phyloP scores from a whole-genome alignment of 2,113 vertebrate species.

The Hydrolagus affinis region DNA sequence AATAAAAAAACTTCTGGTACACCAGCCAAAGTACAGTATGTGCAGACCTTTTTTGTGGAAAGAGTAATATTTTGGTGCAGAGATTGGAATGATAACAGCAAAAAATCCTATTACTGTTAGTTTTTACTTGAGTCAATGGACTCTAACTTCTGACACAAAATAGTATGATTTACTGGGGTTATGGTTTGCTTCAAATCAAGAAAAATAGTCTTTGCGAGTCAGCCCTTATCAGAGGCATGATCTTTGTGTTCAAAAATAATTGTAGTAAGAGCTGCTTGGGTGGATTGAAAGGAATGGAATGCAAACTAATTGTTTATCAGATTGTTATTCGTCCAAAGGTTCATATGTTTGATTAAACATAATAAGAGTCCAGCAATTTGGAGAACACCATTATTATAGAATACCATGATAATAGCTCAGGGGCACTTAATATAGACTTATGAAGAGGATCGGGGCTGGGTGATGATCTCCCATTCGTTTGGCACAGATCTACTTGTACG shows the following conservation, averaged over 20 bases:
- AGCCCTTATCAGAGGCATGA: slow-evolving; percentile 2
- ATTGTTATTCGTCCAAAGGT: slow-evolving; percentile 25
- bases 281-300: slow-evolving; percentile 20
- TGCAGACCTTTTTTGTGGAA: background rate
- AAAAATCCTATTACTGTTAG: slow-evolving; percentile 8
- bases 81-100: background rate
- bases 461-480: background rate
- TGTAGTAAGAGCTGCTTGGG: slow-evolving; percentile 14
- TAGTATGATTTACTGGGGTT: slow-evolving; percentile 12
- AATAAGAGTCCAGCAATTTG: background rate
- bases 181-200: slow-evolving; percentile 8
- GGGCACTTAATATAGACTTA: background rate
- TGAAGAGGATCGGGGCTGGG: too few species aligned
- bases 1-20: background rate
- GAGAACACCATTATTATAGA: background rate
- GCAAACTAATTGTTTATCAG: background rate
- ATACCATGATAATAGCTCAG: background rate
- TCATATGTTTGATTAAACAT: slow-evolving; percentile 20
- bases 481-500: background rate
- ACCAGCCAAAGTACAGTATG: background rate
- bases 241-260: slow-evolving; percentile 9
- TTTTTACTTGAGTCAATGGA: slow-evolving; percentile 17
- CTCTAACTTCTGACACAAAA: slow-evolving; percentile 9
- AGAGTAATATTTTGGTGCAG: background rate
- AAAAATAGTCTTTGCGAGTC: background rate